phyloP scores from a whole-genome alignment of 2,113 vertebrate species.

The Ailuropoda melanoleuca region DNA sequence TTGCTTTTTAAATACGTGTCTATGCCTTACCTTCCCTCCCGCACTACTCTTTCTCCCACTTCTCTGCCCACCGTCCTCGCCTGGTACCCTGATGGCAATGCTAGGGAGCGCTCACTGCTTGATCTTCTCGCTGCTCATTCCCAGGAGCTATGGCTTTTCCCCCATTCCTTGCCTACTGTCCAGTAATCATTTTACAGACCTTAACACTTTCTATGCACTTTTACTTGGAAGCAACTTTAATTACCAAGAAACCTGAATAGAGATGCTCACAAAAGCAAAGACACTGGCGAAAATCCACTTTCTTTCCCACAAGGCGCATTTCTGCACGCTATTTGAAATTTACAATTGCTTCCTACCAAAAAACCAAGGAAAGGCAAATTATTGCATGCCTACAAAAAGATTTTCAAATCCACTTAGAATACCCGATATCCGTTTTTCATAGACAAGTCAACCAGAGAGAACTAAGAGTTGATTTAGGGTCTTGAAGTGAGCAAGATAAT shows the following conservation, averaged over 20 bases:
- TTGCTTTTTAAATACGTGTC: background rate
- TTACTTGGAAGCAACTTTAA: background rate
- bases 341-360: conserved; percentile 14
- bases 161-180: conserved; percentile 49
- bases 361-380: conserved; percentile 31
- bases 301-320: background rate
- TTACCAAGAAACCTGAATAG: background rate
- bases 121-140: background rate
- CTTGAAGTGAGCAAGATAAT: background rate
- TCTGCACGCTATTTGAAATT: background rate
- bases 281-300: background rate
- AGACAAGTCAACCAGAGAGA: background rate
- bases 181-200: conserved; percentile 33
- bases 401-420: conserved; percentile 17
- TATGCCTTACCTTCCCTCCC: background rate
- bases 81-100: background rate
- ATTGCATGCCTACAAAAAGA: background rate
- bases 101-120: background rate
- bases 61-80: background rate
- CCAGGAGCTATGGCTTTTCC: conserved; percentile 2
- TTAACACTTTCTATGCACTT: conserved; percentile 42
- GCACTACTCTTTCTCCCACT: background rate
- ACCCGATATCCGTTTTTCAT: background rate
- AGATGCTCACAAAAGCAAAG: background rate
- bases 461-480: background rate